Base-by-base conservation (phyloP, 1,140 invertebrate genomes). In the Drosophila azteca region DNA sequence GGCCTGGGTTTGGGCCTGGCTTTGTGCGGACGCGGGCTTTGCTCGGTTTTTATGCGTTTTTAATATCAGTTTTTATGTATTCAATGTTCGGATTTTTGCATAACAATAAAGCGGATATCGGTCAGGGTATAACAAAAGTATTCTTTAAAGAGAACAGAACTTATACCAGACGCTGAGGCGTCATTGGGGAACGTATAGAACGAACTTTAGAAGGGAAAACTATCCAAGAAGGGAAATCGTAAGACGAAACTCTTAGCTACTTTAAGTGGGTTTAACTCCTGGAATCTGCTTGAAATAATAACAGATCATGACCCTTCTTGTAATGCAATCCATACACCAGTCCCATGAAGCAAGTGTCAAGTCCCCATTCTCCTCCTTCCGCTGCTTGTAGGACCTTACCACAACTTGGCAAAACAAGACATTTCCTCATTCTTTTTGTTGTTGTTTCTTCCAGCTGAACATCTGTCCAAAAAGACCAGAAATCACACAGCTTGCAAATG, bases 51-150 rank as follows among this genome's bases (percentile, higher is more conserved):
- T 75, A 78, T 78, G 83, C 74, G 70, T 88, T 83, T 85, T 85
- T 88, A 85, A 85, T 88, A 85, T 88, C 69, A 61, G 43, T 75
- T 78, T 79, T 82, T 81, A 69, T 77, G 77, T 49, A 43, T 64
- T 76, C 77, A 78, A 79, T 60, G 78, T 41, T 65, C 57, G 53
- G 65, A 77, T 83, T 87, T 87, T 87, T 73, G 83, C 83, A 87
- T 87, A 79, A 87, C 83, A 87, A 88, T 88, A 73, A 70, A 52
- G 64, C 83, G 83, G 79, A 88, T 88, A 88, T 87, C 75, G 79
- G 78, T 78, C 70, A 76, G 29, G 59, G 31, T 48, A 62, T 39
- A 39, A 41, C 17, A 51, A 52, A 52, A n/a, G n/a, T 26, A 73
- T 54, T 51, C 31, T 2, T 1, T 8, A 1, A 22, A 13, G 0